Conservation (phyloP, 92 coral and sea anemone species). For the Isaurus tuberculatus region DNA sequence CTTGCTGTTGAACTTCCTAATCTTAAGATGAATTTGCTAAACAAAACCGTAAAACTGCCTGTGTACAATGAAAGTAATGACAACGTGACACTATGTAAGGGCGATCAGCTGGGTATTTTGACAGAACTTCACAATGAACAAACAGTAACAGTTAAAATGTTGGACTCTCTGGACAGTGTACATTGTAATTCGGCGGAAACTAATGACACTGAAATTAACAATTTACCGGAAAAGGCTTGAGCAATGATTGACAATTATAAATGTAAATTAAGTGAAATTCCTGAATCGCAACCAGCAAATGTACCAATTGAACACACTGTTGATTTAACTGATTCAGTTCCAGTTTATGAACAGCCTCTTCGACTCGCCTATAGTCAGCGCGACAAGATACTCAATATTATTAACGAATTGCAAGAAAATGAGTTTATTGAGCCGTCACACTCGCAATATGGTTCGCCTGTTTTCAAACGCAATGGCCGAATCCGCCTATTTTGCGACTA, state of each 20-base stretch:
- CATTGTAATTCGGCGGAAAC: slow-evolving; percentile 10
- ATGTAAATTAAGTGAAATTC: slow-evolving; percentile 1
- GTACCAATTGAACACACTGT: slow-evolving; percentile 25
- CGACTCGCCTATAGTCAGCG: neutral
- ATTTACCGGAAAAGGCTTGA: neutral
- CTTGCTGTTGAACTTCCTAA: slow-evolving; percentile 16
- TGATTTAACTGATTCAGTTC: slow-evolving; percentile 1
- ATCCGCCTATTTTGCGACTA: neutral
- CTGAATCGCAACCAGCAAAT: slow-evolving; percentile 30
- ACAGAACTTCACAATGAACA: slow-evolving; percentile 38
- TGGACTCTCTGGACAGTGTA: neutral
- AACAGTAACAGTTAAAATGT: neutral
- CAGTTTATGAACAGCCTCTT: slow-evolving; percentile 8
- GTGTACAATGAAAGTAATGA: slow-evolving; percentile 27
- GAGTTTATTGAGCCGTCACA: neutral
- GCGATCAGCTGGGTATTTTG: slow-evolving; percentile 12
- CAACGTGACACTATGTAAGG: slow-evolving; percentile 29
- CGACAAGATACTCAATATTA: neutral
- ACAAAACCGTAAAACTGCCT: slow-evolving; percentile 23
- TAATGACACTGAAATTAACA: neutral
- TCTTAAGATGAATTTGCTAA: slow-evolving; percentile 28
- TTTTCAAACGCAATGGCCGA: neutral
- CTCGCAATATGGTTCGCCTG: slow-evolving; percentile 10
- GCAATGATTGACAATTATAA: neutral
- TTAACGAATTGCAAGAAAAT: neutral